A percentile compares a stretch with the other conserved stretches of the same genome.
These are phyloP conservation scores for Zygaena filipendulae DNA, from an alignment of 2,888 invertebrate species.

Conservation along the genomic window DNA sequence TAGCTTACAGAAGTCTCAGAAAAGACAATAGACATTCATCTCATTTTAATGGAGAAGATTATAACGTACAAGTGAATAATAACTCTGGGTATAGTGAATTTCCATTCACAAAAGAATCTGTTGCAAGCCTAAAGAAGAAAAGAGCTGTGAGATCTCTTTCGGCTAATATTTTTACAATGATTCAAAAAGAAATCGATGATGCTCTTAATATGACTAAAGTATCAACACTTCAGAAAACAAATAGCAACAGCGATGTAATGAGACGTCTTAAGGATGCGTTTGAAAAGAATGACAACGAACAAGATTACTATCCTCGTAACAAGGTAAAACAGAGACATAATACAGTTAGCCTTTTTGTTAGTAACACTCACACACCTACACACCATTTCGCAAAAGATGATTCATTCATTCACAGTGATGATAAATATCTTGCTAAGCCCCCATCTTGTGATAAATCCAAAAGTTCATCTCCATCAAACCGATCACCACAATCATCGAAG, in stretches of 20 bases:
- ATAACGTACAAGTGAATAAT: conserved; percentile 56
- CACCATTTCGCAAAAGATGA: conserved; percentile 64
- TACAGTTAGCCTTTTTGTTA: conserved; percentile 59
- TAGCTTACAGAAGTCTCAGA: conserved; percentile 85
- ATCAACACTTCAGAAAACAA: conserved; percentile 67
- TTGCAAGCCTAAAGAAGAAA: conserved; percentile 73
- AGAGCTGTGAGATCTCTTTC: conserved; percentile 85
- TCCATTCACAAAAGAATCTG: conserved; percentile 40
- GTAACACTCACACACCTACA: conserved; percentile 52
- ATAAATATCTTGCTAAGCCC: conserved; percentile 57
- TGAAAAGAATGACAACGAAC: conserved; percentile 53
- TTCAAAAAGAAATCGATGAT: conserved; percentile 73
- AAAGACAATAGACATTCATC: conserved; percentile 78
- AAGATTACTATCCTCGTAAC: conserved; percentile 52
- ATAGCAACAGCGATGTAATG: conserved; percentile 71
- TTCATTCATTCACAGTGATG: conserved; percentile 60
- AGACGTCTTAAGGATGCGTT: conserved; percentile 53
- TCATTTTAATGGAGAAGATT: conserved; percentile 55
- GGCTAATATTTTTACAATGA: conserved; percentile 83
- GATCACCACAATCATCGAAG: conserved; percentile 62
- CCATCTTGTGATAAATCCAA: conserved; percentile 64
- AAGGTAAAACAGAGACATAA: conserved; percentile 66
- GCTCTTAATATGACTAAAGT: conserved; percentile 63
- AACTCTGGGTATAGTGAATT: conserved; percentile 45
- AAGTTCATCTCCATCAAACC: conserved; percentile 67